Base-by-base conservation (phyloP, 2,797 vertebrate genomes). In the Salarias fasciatus region DNA sequence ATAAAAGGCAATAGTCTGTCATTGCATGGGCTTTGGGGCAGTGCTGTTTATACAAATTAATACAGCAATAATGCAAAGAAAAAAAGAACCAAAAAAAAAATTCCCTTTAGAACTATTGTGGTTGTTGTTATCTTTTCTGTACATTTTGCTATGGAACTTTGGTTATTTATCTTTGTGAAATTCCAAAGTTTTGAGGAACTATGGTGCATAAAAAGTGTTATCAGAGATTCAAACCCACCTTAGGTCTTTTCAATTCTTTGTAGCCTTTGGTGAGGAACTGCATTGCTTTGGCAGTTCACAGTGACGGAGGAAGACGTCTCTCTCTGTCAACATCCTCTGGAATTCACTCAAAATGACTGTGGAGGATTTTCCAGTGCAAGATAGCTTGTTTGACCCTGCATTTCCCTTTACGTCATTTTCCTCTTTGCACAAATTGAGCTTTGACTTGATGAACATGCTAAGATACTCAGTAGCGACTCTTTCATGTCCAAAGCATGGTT, bases 221-320 rank as follows among this genome's bases (percentile, higher is more conserved):
- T 24, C 18, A 24, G 18, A 24, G 3, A 35, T 35, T 35, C n/a
- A 6, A 6, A 35, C 63, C 88, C 54, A 93, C 92, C 93, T 50
- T 77, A 62, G 11, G 82, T 53, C 2, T 43, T 83, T 69, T 94
- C 92, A 6, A n/a, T n/a, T n/a, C n/a, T n/a, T 88, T 79, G 74
- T 93, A 94, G 37, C 93, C 93, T 69, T 93, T 93, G 35, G 77
- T 83, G 46, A 83, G 38, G 61, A 80, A 83, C 49, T 80, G 77
- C 80, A 83, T 83, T 61, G 80, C 77, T 60, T 80, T 80, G 47
- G 76, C 77, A 5, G 77, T 80, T 24, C 77, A 68, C 6, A 75
- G 70, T 3, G 70, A 73, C 1, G 80, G 80, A 2, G 71, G 47
- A 11, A 75, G 37, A 30, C 83, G 77, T 41, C 80, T 93, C 64